These are phyloP conservation scores for Vulpes vulpes DNA, from an alignment of 2,113 vertebrate genomes.

Conservation along the genomic window DNA sequence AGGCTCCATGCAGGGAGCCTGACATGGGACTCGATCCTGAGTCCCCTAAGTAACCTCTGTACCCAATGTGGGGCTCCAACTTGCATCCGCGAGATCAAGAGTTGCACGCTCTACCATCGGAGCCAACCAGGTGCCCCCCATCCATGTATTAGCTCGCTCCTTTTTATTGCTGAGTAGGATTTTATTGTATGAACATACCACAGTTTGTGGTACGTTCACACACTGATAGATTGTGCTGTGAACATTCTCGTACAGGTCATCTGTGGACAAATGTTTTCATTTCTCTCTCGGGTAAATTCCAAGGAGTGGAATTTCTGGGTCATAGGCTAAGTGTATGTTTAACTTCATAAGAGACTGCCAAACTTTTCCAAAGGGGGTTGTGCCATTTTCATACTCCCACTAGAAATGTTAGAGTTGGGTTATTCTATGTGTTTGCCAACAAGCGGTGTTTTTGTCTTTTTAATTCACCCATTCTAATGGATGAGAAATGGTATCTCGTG, in stretches of 20 bases:
- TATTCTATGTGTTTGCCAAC: background rate
- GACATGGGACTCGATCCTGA: background rate
- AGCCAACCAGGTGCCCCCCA: background rate
- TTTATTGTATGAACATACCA: background rate
- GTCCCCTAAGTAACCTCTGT: background rate
- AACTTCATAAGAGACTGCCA: conserved; percentile 54
- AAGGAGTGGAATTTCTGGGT: conserved; percentile 69
- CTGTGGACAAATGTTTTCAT: conserved; percentile 52
- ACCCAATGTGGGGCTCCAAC: background rate
- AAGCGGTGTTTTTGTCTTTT: conserved; percentile 29
- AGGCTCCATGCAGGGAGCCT: background rate
- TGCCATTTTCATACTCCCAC: background rate
- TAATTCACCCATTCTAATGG: background rate
- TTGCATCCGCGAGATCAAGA: background rate
- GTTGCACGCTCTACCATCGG: background rate
- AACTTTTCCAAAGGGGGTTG: conserved; percentile 28
- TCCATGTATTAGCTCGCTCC: background rate
- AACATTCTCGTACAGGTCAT: conserved; percentile 20
- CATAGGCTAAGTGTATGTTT: conserved; percentile 64
- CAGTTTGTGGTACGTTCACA: background rate
- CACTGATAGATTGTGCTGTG: background rate
- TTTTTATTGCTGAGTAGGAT: background rate
- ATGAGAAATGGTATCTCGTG: background rate
- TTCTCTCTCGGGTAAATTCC: conserved; percentile 69
- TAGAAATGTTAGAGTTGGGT: background rate